These are phyloP conservation scores for Camponotus floridanus DNA, from an alignment of 1,140 invertebrate genomes.

Conservation along the genomic window DNA sequence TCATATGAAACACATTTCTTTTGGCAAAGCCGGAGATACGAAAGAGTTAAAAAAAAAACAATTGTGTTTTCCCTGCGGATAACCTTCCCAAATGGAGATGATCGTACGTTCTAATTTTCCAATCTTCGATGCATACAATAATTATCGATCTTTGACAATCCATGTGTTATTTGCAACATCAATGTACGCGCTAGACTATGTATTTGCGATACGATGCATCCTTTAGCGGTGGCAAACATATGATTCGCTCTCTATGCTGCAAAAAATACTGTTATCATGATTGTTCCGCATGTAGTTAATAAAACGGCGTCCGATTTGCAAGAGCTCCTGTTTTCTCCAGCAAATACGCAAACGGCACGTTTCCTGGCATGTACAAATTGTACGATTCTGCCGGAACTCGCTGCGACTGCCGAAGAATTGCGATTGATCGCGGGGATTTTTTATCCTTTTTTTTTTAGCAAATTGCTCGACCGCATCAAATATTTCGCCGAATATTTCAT, in stretches of 20 bases:
- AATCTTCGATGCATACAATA: neutral
- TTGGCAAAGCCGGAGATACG: no score
- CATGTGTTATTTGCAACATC: neutral
- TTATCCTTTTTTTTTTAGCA: conserved; percentile 47
- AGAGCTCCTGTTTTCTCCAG: conserved; percentile 1
- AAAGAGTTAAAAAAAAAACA: neutral
- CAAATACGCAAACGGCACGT: conserved; percentile 29
- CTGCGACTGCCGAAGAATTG: conserved; percentile 33
- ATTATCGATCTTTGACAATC: neutral
- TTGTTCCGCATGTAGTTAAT: conserved; percentile 25
- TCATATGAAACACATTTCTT: no score
- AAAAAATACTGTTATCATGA: conserved; percentile 38
- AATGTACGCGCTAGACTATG: neutral
- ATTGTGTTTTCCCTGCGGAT: neutral
- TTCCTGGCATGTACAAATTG: conserved; percentile 45
- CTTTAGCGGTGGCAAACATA: conserved; percentile 20
- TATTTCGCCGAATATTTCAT: conserved; percentile 43
- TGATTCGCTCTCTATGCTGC: neutral
- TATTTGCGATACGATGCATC: conserved; percentile 33
- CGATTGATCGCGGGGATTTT: conserved; percentile 33
- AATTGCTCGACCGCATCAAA: conserved; percentile 22
- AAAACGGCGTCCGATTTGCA: conserved; percentile 40
- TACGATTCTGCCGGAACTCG: conserved; percentile 39
- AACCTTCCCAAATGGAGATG: neutral
- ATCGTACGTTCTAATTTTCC: neutral